A percentile compares a stretch with the other conserved stretches of the same genome.
Evolutionary conservation across 2,888 invertebrate species (phyloP).

Genomic region (Mimachlamys varia): DNA sequence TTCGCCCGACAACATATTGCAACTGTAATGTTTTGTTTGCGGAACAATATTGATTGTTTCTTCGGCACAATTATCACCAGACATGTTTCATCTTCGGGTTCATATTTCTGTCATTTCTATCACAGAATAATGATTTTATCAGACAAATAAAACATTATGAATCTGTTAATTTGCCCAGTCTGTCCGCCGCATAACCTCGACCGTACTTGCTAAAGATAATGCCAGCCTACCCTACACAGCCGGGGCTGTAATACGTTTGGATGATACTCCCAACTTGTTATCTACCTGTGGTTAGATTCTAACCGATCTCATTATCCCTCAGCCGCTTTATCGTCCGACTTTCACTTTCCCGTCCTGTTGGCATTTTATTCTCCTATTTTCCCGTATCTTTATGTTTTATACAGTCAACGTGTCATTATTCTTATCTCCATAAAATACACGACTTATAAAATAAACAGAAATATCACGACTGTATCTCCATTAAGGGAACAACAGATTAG

Average conservation of each 20-base stretch:
- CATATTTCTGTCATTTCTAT: constrained; percentile 51
- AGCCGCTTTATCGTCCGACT: neutral
- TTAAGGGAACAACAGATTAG: neutral
- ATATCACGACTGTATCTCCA: constrained; percentile 5
- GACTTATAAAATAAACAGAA: constrained; percentile 30
- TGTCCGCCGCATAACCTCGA: constrained; percentile 25
- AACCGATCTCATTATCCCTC: constrained; percentile 31
- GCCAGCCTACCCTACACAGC: neutral
- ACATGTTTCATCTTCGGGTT: constrained; percentile 50
- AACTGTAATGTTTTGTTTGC: constrained; percentile 49
- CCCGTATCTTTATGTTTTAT: constrained; percentile 11
- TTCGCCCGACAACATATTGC: constrained; percentile 47
- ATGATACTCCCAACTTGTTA: neutral
- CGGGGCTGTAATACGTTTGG: neutral
- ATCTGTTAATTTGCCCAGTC: constrained; percentile 49
- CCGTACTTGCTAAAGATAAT: constrained; percentile 2
- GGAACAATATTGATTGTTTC: constrained; percentile 47
- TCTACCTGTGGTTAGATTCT: constrained; percentile 34
- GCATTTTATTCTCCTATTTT: constrained; percentile 23
- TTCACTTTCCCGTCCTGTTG: neutral
- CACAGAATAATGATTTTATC: constrained; percentile 54
- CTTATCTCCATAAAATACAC: constrained; percentile 32
- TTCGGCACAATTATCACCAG: constrained; percentile 46
- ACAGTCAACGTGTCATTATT: constrained; percentile 12
- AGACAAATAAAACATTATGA: constrained; percentile 49